Conservation (phyloP, 2,888 invertebrate species). For the Thereva nobilitata region DNA sequence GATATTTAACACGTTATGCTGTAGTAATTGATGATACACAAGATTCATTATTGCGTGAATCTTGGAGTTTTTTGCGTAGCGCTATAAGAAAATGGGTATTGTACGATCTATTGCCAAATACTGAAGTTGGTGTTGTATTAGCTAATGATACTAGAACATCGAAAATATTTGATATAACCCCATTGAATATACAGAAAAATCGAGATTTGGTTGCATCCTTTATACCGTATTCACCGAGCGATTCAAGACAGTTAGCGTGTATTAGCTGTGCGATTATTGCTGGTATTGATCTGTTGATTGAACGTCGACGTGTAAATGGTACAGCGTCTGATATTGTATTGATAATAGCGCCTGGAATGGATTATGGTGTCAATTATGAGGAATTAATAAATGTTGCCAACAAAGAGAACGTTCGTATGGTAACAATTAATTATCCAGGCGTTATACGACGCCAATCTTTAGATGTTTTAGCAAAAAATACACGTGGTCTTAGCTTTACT, state of each 20-base stretch:
- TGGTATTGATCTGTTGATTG: conserved; percentile 58
- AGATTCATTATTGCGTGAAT: conserved; percentile 63
- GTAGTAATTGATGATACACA: conserved; percentile 65
- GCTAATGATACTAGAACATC: conserved; percentile 57
- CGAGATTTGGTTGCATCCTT: conserved; percentile 58
- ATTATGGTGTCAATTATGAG: conserved; percentile 54
- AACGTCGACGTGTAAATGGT: conserved; percentile 56
- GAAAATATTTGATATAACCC: conserved; percentile 52
- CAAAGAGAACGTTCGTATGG: conserved; percentile 59
- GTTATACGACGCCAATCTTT: conserved; percentile 57
- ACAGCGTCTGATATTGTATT: conserved; percentile 62
- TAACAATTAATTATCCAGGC: conserved; percentile 63
- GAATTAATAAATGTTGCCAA: conserved; percentile 52
- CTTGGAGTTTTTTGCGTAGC: conserved; percentile 64
- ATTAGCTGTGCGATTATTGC: conserved; percentile 49
- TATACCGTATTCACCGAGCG: conserved; percentile 61
- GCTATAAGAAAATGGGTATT: conserved; percentile 65
- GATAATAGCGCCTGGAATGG: conserved; percentile 63
- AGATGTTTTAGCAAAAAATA: conserved; percentile 59
- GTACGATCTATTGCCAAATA: conserved; percentile 61
- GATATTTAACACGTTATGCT: conserved; percentile 62
- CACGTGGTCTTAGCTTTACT: conserved; percentile 59
- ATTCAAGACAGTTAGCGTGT: conserved; percentile 60
- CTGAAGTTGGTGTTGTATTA: conserved; percentile 61
- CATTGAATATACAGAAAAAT: conserved; percentile 52